These are phyloP conservation scores for Monochamus alternatus DNA, from an alignment of 2,888 invertebrate genomes.

Conservation along the genomic window DNA sequence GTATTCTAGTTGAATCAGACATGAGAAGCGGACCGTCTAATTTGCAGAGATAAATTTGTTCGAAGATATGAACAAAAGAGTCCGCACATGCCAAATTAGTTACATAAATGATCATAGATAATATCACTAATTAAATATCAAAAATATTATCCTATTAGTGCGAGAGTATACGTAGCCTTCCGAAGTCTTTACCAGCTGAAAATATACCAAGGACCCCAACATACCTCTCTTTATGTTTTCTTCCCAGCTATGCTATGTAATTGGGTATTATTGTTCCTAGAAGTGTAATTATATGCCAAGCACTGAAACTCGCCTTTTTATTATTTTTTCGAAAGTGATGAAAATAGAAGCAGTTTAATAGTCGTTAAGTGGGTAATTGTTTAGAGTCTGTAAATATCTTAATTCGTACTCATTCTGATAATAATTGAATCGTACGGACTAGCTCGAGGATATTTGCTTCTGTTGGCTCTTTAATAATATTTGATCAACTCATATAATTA, in stretches of 20 bases:
- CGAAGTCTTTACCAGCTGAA: conserved; percentile 18
- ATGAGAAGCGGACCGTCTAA: too few relatives aligned
- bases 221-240: conserved; percentile 39
- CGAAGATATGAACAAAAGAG: too few relatives aligned
- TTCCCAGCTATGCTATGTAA: conserved; percentile 36
- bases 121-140: too few relatives aligned
- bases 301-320: conserved; percentile 17
- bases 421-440: not conserved
- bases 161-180: not conserved
- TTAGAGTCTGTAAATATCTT: conserved; percentile 16
- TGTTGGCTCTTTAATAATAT: not conserved
- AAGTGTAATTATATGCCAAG: conserved; percentile 35
- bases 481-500: not conserved
- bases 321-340: conserved; percentile 15
- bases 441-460: not conserved
- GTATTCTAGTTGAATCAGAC: too few relatives aligned
- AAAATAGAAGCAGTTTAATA: conserved; percentile 16
- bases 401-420: not conserved
- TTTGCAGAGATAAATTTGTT: too few relatives aligned
- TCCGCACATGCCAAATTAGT: too few relatives aligned
- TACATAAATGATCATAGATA: too few relatives aligned
- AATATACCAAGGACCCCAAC: conserved; percentile 21
- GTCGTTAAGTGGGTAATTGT: conserved; percentile 4
- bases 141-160: too few relatives aligned
- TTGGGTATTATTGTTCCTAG: conserved; percentile 39